Conservation (phyloP, 1,140 invertebrate genomes). For the Drosophila sp. region DNA sequence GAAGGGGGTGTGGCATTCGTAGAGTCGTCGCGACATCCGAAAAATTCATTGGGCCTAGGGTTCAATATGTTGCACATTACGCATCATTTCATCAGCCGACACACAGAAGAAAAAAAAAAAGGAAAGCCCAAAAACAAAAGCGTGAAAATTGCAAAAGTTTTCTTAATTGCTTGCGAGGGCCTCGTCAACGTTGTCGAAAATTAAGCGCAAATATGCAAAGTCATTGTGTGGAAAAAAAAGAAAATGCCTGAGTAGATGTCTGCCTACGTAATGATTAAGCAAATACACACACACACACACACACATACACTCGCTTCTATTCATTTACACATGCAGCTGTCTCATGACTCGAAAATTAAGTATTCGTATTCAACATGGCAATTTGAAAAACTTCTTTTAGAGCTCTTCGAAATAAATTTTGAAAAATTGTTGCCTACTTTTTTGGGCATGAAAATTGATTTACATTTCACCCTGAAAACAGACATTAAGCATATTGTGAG, state of each 20-base stretch:
- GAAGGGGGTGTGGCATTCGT: not conserved
- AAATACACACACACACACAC: constrained; percentile 31
- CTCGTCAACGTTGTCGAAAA: constrained; percentile 62
- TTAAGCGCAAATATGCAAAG: constrained; percentile 79
- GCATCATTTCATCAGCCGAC: constrained; percentile 57
- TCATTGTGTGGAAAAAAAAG: constrained; percentile 52
- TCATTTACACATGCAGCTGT: constrained; percentile 36
- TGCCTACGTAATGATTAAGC: constrained; percentile 65
- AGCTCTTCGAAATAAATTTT: constrained; percentile 5
- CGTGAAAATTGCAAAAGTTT: constrained; percentile 80
- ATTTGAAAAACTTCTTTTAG: constrained; percentile 39
- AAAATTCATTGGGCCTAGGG: constrained; percentile 66
- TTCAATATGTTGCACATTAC: constrained; percentile 79
- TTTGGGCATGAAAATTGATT: constrained; percentile 42
- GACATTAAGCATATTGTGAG: constrained; percentile 61
- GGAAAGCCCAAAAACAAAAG: constrained; percentile 64
- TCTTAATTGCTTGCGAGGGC: constrained; percentile 68
- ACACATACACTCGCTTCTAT: not conserved
- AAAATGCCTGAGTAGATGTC: constrained; percentile 1
- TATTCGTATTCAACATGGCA: constrained; percentile 44
- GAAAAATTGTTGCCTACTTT: constrained; percentile 39
- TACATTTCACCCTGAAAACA: constrained; percentile 29
- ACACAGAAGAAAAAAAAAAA: constrained; percentile 10
- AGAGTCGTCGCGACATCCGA: not conserved
- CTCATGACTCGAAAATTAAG: constrained; percentile 45